Conservation (phyloP, 2,888 invertebrate species). For the Phorcus lineatus region DNA sequence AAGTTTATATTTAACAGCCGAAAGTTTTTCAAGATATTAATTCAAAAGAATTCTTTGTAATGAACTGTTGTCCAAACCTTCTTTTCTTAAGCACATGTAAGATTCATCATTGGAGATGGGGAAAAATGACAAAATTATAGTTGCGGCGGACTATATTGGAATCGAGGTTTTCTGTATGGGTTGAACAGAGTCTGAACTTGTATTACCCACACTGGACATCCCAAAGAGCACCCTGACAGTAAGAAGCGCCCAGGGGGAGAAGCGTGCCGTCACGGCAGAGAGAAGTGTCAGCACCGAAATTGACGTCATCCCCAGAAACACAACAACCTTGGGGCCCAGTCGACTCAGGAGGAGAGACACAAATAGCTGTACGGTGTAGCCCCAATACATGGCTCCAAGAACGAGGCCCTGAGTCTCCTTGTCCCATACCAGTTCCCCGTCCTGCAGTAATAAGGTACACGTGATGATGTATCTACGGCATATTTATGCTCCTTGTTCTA, state of each 20-base stretch:
- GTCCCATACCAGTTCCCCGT: constrained; percentile 78
- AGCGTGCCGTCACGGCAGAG: constrained; percentile 54
- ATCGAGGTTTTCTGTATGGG: too few species aligned
- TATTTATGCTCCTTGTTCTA: too few species aligned
- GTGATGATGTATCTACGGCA: too few species aligned
- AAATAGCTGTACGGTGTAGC: constrained; percentile 75
- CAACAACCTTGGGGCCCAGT: constrained; percentile 66
- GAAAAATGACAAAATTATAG: too few species aligned
- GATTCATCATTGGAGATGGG: too few species aligned
- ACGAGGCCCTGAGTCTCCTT: constrained; percentile 78
- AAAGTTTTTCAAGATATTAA: too few species aligned
- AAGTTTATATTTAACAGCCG: too few species aligned
- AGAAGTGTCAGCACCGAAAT: constrained; percentile 50
- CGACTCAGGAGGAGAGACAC: constrained; percentile 52
- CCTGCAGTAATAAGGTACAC: too few species aligned
- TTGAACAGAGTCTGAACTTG: neutral
- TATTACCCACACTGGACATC: constrained; percentile 53
- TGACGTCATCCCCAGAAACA: constrained; percentile 58
- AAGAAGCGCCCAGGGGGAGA: constrained; percentile 50
- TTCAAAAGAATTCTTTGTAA: too few species aligned
- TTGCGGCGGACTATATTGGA: too few species aligned
- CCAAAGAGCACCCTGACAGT: constrained; percentile 54
- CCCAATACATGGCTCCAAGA: constrained; percentile 79
- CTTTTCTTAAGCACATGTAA: too few species aligned
- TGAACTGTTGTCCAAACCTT: too few species aligned